Evolutionary conservation across 2,113 vertebrate species (phyloP), one percentile per base, ranked within the genome.

Genomic region (Limanda limanda): DNA sequence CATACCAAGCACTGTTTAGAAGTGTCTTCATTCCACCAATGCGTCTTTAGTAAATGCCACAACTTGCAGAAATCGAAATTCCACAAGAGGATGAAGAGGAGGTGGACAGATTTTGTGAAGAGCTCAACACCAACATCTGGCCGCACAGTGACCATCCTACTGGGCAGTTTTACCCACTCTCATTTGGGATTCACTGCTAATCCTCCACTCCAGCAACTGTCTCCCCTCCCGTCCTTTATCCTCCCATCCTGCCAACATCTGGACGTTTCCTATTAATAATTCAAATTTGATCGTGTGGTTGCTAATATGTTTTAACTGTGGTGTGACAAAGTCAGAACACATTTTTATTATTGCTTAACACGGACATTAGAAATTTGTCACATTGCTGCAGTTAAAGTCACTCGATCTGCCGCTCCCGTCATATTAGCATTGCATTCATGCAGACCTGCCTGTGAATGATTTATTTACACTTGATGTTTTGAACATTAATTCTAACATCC

Each of bases 401-500:
- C 21, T 21, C 52, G 23, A 12, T n/a, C 47, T 54, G 14, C 21
- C 12, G 52, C 9, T 37, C 21, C 37, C 61, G 55, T 66, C 17
- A n/a, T 8, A 24, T 76, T 37, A 61, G 23, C 45, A 21, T 14
- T 71, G 14, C 8, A 48, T 20, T 48, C 71, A 69, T 61, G 56
- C 56, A 37, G 31, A 14, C 18, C 48, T 51, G 21, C 23, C 37
- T 69, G 23, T 35, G 20, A 83, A 54, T 66, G 56, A 80, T 68
- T 56, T 0, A 65, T 14, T 71, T 51, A 67, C 75, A 57, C 31
- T 40, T 65, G 2, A 71, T 62, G 56, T 56, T 48, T 80, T 68
- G 45, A 31, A 37, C 42, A 62, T 73, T 68, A 31, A 75, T 61
- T 51, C 45, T 45, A 20, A 18, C 27, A 70, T 62, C 62, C 60